A percentile compares a stretch with the other conserved stretches of the same genome.
These are phyloP conservation scores for Luffia ferchaultella DNA, from an alignment of 2,888 invertebrate species.

Conservation along the genomic window DNA sequence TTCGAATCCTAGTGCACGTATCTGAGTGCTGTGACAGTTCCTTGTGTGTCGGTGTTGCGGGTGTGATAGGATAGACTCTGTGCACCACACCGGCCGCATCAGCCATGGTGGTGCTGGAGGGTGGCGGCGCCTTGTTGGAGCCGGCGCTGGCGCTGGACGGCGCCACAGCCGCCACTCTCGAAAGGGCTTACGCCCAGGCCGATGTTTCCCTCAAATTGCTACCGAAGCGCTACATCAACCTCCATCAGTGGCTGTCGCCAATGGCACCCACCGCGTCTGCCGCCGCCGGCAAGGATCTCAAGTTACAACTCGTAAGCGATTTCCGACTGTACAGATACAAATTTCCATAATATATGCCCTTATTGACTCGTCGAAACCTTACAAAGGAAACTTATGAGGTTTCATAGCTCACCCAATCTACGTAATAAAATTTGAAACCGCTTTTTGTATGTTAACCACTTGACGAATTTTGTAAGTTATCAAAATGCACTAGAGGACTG, in stretches of 20 bases:
- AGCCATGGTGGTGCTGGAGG: conserved; percentile 59
- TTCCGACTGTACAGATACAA: too few species aligned
- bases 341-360: too few species aligned
- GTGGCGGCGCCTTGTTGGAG: conserved; percentile 56
- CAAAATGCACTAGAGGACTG: too few species aligned
- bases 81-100: too few species aligned
- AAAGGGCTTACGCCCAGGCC: conserved; percentile 81
- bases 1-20: background rate
- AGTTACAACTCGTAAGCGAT: conserved; percentile 75
- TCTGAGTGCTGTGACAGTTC: background rate
- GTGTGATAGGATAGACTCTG: background rate
- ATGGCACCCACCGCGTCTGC: conserved; percentile 66
- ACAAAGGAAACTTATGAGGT: background rate
- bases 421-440: too few species aligned
- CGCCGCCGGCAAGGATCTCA: conserved; percentile 76
- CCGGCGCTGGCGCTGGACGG: conserved; percentile 77
- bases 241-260: conserved; percentile 91
- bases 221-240: conserved; percentile 89
- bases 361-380: too few species aligned
- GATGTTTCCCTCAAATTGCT: conserved; percentile 88
- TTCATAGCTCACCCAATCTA: background rate
- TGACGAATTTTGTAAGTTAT: too few species aligned
- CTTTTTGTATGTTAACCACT: too few species aligned
- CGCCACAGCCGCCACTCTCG: conserved; percentile 73
- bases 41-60: background rate